phyloP scores from a whole-genome alignment of 2,797 vertebrate genomes.

The Centroberyx gerrardi region DNA sequence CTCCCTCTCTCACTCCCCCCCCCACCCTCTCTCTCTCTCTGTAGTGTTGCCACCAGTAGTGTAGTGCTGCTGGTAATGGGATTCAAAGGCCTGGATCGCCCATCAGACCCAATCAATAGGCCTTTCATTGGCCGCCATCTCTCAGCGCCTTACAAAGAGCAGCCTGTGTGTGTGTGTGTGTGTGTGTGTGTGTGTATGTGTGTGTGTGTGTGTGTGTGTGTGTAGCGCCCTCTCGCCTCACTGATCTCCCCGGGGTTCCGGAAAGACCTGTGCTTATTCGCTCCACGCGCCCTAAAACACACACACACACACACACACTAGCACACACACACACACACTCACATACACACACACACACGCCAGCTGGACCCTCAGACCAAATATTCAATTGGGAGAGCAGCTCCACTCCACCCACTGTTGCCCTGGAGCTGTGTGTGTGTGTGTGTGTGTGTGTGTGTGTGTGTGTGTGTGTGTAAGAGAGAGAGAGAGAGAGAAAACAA shows the following conservation, averaged over 20 bases:
- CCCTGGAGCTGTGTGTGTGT: slow-evolving; percentile 64
- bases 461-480: slow-evolving; percentile 12
- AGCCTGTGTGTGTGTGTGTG: slow-evolving; percentile 51
- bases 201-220: slow-evolving; percentile 65
- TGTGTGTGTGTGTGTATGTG: slow-evolving; percentile 19
- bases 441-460: slow-evolving; percentile 16
- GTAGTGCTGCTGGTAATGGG: slow-evolving; percentile 83
- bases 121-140: slow-evolving; percentile 88
- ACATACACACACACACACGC: slow-evolving; percentile 34
- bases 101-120: slow-evolving; percentile 88
- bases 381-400: slow-evolving; percentile 72
- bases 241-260: slow-evolving; percentile 77
- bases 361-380: slow-evolving; percentile 70
- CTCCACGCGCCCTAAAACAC: slow-evolving; percentile 71
- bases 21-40: slow-evolving; percentile 45
- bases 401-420: slow-evolving; percentile 71
- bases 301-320: slow-evolving; percentile 38
- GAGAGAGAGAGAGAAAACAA: neutral
- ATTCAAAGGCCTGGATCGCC: slow-evolving; percentile 86
- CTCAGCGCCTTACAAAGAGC: slow-evolving; percentile 85
- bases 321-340: slow-evolving; percentile 24
- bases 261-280: slow-evolving; percentile 79
- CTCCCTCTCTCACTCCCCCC: slow-evolving; percentile 1
- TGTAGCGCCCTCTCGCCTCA: slow-evolving; percentile 72
- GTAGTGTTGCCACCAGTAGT: slow-evolving; percentile 72